Conservation (phyloP, 2,888 invertebrate genomes). For the Geophilus truncorum region DNA sequence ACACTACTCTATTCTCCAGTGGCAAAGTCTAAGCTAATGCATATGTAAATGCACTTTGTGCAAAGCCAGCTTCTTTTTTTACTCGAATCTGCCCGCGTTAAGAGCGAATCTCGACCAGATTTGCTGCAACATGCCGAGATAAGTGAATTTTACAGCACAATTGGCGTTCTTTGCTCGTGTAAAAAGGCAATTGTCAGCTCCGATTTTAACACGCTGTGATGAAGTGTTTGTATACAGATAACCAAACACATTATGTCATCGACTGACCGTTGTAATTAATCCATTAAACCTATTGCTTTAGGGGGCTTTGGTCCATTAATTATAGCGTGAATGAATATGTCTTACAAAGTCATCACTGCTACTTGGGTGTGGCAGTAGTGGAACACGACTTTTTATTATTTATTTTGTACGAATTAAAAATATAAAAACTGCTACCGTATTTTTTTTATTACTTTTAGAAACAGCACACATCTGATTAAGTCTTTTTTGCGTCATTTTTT, state of each 20-base stretch:
- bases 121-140: neutral
- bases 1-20: neutral
- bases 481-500: too few relatives aligned
- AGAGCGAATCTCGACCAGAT: neutral
- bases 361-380: too few relatives aligned
- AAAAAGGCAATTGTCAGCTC: neutral
- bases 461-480: too few relatives aligned
- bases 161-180: neutral
- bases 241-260: constrained; percentile 1
- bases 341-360: too few relatives aligned
- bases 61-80: neutral
- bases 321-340: neutral
- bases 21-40: neutral
- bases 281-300: neutral
- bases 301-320: neutral
- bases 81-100: neutral
- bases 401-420: too few relatives aligned
- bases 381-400: too few relatives aligned
- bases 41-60: constrained; percentile 5
- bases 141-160: neutral
- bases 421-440: too few relatives aligned
- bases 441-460: neutral
- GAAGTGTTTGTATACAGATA: neutral
- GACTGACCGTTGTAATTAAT: neutral
- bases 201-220: neutral